Conservation (phyloP, 1,140 invertebrate genomes). For the Idris sp. region DNA sequence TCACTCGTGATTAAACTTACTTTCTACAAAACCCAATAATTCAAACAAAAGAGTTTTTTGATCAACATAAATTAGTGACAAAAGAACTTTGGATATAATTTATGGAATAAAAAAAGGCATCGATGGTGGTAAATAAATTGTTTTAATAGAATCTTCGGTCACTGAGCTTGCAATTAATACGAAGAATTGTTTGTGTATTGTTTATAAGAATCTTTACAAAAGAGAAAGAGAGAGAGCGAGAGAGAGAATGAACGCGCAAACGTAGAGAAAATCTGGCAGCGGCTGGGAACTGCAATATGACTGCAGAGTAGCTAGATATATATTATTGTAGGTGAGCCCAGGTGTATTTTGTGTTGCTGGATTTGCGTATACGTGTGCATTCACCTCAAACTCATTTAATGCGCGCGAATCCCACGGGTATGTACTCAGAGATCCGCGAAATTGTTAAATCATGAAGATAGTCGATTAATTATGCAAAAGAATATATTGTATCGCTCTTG, state of each 20-base stretch:
- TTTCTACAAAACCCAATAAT: too few species aligned
- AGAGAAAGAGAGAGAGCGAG: too few species aligned
- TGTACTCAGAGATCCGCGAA: slow-evolving; percentile 51
- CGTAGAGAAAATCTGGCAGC: slow-evolving; percentile 59
- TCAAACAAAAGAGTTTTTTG: too few species aligned
- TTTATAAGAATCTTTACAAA: background rate
- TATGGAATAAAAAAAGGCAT: slow-evolving; percentile 36
- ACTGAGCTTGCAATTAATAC: slow-evolving; percentile 55
- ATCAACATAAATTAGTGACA: too few species aligned
- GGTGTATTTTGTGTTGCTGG: slow-evolving; percentile 60
- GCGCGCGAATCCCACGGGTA: slow-evolving; percentile 44
- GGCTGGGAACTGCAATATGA: slow-evolving; percentile 60
- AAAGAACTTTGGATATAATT: too few species aligned
- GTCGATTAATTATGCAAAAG: slow-evolving; percentile 59
- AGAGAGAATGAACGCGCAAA: slow-evolving; percentile 9
- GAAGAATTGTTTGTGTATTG: background rate
- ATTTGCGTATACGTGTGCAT: slow-evolving; percentile 47
- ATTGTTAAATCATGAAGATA: slow-evolving; percentile 64
- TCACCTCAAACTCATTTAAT: slow-evolving; percentile 60
- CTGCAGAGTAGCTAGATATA: slow-evolving; percentile 60
- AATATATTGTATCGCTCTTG: slow-evolving; percentile 42
- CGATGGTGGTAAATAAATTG: slow-evolving; percentile 33
- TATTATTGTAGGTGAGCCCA: slow-evolving; percentile 62
- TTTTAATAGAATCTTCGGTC: slow-evolving; percentile 58
- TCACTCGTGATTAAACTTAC: too few species aligned